Base-by-base conservation (phyloP, 2,888 invertebrate species). In the Sarcophaga carnaria region DNA sequence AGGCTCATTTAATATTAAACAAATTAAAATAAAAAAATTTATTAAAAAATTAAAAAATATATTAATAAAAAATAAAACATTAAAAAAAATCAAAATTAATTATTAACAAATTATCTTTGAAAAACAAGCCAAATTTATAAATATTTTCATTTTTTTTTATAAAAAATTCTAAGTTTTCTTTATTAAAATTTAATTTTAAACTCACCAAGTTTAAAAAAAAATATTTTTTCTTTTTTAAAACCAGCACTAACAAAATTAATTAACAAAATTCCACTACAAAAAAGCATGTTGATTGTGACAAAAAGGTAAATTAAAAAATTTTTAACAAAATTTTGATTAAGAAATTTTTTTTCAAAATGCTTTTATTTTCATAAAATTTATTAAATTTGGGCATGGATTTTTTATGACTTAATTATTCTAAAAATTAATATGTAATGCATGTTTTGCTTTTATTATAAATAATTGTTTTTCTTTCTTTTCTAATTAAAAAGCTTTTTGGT, bases 1-100 rank as follows among this genome's bases (percentile, higher is more conserved):
- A 86, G 86, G 83, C 79, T 80, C 83, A 84, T 81, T 82, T 80
- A 80, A 49, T 72, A 74, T 60, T 70, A 54, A 25, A 71, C 6
- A 14, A 14, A 69, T 22, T 12, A 47, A 64, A 45, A 22, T 17
- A 54, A 20, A 78, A 66, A 74, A 70, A 66, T 59, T 77, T 77
- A 70, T 45, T 37, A 62, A 64, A 8, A 79, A 70, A 14, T 54
- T 14, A 49, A 66, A 79, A 4, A 47, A 11, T 14, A 2, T 20
- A 66, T 63, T 14, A 63, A 71, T 54, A 67, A 80, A 59, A 37
- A 76, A 37, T 37, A 37, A 37, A 37, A 37, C 10, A 37, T 37
- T 37, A 10, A 37, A 60, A 0, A 37, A 60, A 83, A 80, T 77
- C 49, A 63, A 83, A 76, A 66, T 74, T 63, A 71, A 67, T 37